phyloP scores from a whole-genome alignment of 2,797 vertebrate genomes.

The Ceyx erithaca region DNA sequence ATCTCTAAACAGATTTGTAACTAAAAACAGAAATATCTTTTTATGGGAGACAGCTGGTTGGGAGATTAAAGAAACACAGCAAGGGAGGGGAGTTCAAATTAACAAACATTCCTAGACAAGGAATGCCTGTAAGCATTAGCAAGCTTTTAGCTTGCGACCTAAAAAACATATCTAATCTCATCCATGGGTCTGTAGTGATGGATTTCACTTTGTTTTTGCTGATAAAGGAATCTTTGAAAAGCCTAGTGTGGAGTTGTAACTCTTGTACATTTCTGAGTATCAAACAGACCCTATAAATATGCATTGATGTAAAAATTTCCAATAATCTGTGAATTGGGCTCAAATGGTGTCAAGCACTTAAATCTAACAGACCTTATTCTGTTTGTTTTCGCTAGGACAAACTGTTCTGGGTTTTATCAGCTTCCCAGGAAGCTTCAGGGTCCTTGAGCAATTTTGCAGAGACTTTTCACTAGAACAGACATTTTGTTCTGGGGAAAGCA shows the following conservation, averaged over 20 bases:
- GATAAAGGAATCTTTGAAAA: conserved; percentile 55
- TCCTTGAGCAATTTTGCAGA: not conserved
- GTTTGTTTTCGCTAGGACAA: not conserved
- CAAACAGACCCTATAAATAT: conserved; percentile 38
- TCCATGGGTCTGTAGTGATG: conserved; percentile 45
- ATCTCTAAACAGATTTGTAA: conserved; percentile 86
- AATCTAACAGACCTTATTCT: not conserved
- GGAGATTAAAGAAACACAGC: conserved; percentile 81
- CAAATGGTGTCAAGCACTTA: not conserved
- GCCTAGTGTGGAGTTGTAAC: not conserved
- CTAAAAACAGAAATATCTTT: conserved; percentile 86
- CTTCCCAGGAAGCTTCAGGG: not conserved
- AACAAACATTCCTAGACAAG: conserved; percentile 81
- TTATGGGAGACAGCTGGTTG: conserved; percentile 85
- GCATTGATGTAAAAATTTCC: conserved; percentile 19
- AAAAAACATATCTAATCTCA: conserved; percentile 75
- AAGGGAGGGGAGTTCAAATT: conserved; percentile 78
- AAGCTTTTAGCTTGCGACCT: conserved; percentile 77
- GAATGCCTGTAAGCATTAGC: conserved; percentile 75
- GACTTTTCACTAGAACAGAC: not conserved
- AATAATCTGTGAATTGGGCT: not conserved
- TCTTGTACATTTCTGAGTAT: conserved; percentile 19
- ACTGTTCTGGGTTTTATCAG: not conserved
- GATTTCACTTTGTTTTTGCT: conserved; percentile 47
- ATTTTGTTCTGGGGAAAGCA: not conserved